phyloP scores from a whole-genome alignment of 2,113 vertebrate species.

The Coracopsis vasa region DNA sequence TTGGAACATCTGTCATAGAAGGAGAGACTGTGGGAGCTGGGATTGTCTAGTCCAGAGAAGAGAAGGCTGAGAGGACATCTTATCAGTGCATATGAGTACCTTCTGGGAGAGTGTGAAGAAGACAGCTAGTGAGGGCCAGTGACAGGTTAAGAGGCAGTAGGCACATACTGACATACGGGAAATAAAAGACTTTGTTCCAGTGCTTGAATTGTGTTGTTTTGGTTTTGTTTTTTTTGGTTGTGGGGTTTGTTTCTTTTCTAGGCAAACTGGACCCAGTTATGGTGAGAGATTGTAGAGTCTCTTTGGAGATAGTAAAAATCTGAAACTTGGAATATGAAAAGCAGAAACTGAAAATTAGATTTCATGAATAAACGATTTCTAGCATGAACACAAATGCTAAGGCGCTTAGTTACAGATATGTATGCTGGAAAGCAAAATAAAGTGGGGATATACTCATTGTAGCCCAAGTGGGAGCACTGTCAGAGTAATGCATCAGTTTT shows the following conservation, averaged over 20 bases:
- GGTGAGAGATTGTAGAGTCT: neutral
- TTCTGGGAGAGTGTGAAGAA: neutral
- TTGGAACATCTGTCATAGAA: neutral
- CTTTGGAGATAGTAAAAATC: neutral
- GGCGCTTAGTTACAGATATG: neutral
- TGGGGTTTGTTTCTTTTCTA: neutral
- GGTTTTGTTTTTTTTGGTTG: neutral
- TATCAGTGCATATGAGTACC: neutral
- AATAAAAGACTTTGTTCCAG: neutral
- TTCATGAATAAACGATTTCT: neutral
- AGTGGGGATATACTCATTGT: neutral
- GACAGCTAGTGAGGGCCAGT: neutral
- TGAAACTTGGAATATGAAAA: neutral
- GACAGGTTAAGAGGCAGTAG: neutral
- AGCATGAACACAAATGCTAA: neutral
- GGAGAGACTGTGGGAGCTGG: neutral
- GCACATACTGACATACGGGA: rapidly evolving
- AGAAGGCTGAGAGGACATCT: neutral
- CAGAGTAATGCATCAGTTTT: neutral
- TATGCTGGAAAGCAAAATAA: neutral
- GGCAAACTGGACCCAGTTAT: neutral
- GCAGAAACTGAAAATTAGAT: neutral
- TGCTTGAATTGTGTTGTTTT: neutral
- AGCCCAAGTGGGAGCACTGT: neutral
- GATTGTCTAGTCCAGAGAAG: neutral